phyloP scores from a whole-genome alignment of 2,113 vertebrate genomes.

The Tragulus kanchil region DNA sequence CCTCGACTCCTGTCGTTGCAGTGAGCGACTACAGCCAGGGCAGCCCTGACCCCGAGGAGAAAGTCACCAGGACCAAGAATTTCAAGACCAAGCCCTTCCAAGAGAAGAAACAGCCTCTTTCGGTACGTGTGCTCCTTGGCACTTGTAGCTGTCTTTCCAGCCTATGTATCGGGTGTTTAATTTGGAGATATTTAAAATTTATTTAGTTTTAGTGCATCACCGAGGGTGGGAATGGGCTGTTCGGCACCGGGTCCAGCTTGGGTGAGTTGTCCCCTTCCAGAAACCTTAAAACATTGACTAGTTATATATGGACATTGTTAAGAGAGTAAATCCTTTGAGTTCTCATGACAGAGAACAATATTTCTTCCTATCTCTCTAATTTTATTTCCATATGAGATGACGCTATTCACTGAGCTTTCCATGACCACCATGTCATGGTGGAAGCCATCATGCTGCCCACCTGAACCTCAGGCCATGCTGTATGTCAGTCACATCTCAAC shows the following conservation, averaged over 20 bases:
- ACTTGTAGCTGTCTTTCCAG: neutral
- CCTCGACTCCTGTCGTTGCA: slow-evolving; percentile 79
- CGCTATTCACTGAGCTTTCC: neutral
- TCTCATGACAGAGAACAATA: neutral
- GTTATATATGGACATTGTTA: neutral
- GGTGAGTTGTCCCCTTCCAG: slow-evolving; percentile 80
- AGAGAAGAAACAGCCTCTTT: slow-evolving; percentile 80
- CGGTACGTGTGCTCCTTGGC: slow-evolving; percentile 79
- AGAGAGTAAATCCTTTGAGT: neutral
- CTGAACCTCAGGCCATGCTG: neutral
- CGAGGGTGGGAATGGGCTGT: slow-evolving; percentile 78
- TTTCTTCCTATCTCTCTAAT: neutral
- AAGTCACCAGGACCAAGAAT: slow-evolving; percentile 78
- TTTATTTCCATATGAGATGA: neutral
- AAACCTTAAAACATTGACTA: neutral
- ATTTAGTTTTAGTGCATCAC: slow-evolving; percentile 52
- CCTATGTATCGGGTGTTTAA: neutral
- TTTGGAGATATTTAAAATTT: neutral
- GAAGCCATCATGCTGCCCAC: neutral
- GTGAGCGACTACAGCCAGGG: slow-evolving; percentile 81
- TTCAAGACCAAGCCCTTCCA: slow-evolving; percentile 74
- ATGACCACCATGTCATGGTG: accelerated
- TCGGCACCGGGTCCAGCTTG: slow-evolving; percentile 81
- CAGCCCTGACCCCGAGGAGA: slow-evolving; percentile 67
- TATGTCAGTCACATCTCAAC: neutral